Base-by-base conservation (phyloP, 2,888 invertebrate species). In the Drosophila picticornis region DNA sequence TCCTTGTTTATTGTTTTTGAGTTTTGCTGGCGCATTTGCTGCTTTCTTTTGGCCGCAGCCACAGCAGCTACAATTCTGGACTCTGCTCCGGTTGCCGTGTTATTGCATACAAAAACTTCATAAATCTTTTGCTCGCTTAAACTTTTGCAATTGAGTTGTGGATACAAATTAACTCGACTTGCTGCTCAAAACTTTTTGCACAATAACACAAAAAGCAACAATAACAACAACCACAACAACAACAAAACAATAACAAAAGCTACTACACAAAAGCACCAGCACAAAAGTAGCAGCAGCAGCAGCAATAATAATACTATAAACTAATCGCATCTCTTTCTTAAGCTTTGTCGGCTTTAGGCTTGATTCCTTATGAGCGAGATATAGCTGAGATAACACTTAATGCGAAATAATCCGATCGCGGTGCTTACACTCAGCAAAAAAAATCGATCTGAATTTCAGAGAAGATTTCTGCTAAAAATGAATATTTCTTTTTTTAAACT, bases 81-180 rank as follows among this genome's bases (percentile, higher is more conserved):
- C 25, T 1, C 38, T 40, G 51, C 59, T 40, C 25, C n/a, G 46
- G 36, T 70, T 61, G 74, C 77, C 73, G 66, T 85, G 80, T 87
- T 87, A 82, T 87, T 83, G 85, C 85, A 88, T 85, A 85, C 75
- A 88, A 88, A 88, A 88, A 89, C 74, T 88, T 88, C 84, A 88
- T 89, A 88, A 88, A 88, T 88, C 88, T 87, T 84, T 88, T 84
- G 90, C 84, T 75, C 78, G 75, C 85, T 86, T 89, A 78, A 90
- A 88, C 87, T 88, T 88, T 88, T 78, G 81, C 87, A 90, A 88
- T 90, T 86, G 88, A 86, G 90, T 88, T 88, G 89, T 82, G 83
- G 88, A 81, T 88, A 90, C 91, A 88, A 88, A 88, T 88, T 90
- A 88, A 89, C 90, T 90, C 81, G 81, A 82, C 85, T 90, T 77